These are phyloP conservation scores for Sus cebifrons DNA, from an alignment of 2,797 vertebrate species.

Conservation along the genomic window DNA sequence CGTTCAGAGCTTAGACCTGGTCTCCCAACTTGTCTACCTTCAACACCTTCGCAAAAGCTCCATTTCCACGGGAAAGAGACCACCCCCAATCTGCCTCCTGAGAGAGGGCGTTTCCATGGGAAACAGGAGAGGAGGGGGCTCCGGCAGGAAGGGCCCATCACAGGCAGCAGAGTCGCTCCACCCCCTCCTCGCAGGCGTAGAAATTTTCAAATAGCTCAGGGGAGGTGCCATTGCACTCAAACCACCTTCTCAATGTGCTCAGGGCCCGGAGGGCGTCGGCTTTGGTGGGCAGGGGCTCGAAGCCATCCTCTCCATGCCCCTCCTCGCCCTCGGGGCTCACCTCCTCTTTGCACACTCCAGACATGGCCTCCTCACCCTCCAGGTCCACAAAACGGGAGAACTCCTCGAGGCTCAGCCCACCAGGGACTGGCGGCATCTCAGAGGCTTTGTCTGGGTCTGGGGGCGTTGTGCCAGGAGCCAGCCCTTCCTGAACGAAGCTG, in stretches of 20 bases:
- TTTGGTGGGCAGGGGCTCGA: constrained; percentile 71
- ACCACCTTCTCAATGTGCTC: constrained; percentile 83
- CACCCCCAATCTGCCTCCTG: neutral
- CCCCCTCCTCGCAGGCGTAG: constrained; percentile 85
- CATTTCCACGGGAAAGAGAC: constrained; percentile 82
- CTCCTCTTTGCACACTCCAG: constrained; percentile 79
- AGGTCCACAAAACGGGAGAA: constrained; percentile 84
- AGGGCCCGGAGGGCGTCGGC: constrained; percentile 79
- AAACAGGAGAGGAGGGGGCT: constrained; percentile 70
- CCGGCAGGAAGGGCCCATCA: neutral
- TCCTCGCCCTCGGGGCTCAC: neutral
- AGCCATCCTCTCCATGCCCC: neutral
- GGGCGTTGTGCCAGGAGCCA: constrained; percentile 42
- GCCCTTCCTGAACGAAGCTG: constrained; percentile 81
- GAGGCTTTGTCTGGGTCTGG: neutral
- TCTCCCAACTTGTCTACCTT: neutral
- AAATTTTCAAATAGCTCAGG: constrained; percentile 81
- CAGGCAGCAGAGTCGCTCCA: constrained; percentile 82
- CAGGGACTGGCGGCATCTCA: neutral
- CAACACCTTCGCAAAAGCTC: neutral
- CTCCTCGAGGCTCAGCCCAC: constrained; percentile 75
- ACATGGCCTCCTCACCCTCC: constrained; percentile 64
- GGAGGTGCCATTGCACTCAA: constrained; percentile 75
- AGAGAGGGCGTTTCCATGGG: constrained; percentile 80
- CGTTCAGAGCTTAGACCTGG: neutral